These are phyloP conservation scores for Heliangelus exortis DNA, from an alignment of 2,797 vertebrate species.

Conservation along the genomic window DNA sequence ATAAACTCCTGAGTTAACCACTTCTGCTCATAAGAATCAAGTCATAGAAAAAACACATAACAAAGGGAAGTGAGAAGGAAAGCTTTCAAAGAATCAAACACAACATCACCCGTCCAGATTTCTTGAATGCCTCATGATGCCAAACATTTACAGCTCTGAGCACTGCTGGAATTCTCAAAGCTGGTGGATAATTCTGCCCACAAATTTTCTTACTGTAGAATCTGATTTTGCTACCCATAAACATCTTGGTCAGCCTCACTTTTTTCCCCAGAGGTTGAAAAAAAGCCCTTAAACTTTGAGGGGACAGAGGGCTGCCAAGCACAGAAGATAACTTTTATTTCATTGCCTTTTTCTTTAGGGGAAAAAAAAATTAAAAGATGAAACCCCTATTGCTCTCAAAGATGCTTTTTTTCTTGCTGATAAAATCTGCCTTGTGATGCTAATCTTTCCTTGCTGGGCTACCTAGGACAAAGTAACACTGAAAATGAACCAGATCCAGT, in stretches of 20 bases:
- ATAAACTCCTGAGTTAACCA: slow-evolving; percentile 42
- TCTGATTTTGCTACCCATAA: background rate
- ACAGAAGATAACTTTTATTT: background rate
- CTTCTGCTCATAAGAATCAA: background rate
- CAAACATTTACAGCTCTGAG: slow-evolving; percentile 2
- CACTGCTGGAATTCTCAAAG: slow-evolving; percentile 32
- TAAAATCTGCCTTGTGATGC: slow-evolving; percentile 15
- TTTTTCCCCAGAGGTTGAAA: background rate
- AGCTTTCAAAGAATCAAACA: slow-evolving; percentile 27
- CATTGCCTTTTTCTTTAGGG: background rate
- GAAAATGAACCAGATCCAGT: slow-evolving; percentile 3
- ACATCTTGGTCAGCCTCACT: background rate
- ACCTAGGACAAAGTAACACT: background rate
- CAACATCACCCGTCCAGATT: background rate
- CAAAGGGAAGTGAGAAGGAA: background rate
- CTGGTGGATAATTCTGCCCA: slow-evolving; percentile 18
- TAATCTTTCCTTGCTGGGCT: background rate
- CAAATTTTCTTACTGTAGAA: slow-evolving; percentile 54
- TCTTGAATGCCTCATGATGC: background rate
- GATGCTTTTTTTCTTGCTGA: background rate
- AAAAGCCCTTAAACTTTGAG: background rate
- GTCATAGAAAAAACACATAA: background rate
- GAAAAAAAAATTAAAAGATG: background rate
- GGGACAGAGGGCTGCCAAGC: background rate
- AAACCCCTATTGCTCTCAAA: background rate